Evolutionary conservation across 2,888 invertebrate species (phyloP), one percentile per base, ranked within the genome.

Genomic region (Papilio protenor): DNA sequence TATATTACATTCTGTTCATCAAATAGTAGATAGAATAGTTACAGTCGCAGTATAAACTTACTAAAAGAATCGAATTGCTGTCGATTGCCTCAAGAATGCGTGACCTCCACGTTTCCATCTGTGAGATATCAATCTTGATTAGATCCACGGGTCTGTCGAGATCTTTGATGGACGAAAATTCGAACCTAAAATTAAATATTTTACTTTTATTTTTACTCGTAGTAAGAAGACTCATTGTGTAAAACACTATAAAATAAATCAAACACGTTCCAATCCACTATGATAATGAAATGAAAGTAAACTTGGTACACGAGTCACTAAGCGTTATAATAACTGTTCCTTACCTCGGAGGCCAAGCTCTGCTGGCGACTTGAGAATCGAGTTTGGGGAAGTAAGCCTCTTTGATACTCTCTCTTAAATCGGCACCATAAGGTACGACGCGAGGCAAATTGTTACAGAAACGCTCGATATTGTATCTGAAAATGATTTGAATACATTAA

Each of bases 351-450:
- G 97, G 97, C 97, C 97, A 98, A 3, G 96, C 94, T 1, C 97
- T 94, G 84, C 97, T 97, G 33, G 97, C 96, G 6, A 97, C 96
- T 81, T 96, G 92, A 2, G 97, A 97, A 90, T 97, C 97, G 87
- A 98, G 92, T 91, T 98, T 98, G 6, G 98, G 97, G 94, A 98
- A 98, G 90, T 98, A 98, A 0, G 96, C 98, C 88, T 98, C 97
- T 0, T 90, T 87, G 81, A 98, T 97, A n/a, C 97, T 96, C 4
- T 96, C 95, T 2, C 96, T 94, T 89, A 97, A 96, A 87, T 97
- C 95, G 82, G 95, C 95, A 82, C 95, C 96, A 18, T 95, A 95
- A 0, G 96, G 95, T 47, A 91, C 92, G 1, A 96, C 96, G 0
- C 97, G 95, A 0, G 94, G 87, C 84, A 98, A 86, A 5, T 95